A percentile compares a stretch with the other conserved stretches of the same genome.
These are phyloP conservation scores for Goniozus legneri DNA, from an alignment of 1,140 invertebrate species.

Conservation along the genomic window DNA sequence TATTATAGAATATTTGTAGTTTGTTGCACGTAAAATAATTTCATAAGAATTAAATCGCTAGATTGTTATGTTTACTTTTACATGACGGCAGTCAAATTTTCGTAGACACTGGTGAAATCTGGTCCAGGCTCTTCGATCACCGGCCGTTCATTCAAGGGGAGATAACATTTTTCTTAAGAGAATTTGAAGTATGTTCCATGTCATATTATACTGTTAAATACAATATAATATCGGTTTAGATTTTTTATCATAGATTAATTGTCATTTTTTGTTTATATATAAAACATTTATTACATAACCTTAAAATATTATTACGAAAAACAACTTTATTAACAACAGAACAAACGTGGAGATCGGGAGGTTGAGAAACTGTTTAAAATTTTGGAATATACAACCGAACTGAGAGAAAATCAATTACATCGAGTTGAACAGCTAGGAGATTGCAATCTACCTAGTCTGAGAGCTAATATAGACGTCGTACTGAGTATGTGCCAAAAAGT, in stretches of 20 bases:
- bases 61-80: slow-evolving; percentile 17
- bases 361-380: slow-evolving; percentile 74
- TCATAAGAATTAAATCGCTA: slow-evolving; percentile 8
- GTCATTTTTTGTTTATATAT: not conserved
- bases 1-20: slow-evolving; percentile 6
- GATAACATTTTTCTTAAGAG: slow-evolving; percentile 75
- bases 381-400: slow-evolving; percentile 72
- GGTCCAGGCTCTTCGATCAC: slow-evolving; percentile 80
- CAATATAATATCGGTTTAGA: not conserved
- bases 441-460: slow-evolving; percentile 61
- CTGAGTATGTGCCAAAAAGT: slow-evolving; percentile 61
- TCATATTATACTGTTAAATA: slow-evolving; percentile 2
- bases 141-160: slow-evolving; percentile 78
- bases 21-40: slow-evolving; percentile 5
- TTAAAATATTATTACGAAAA: not conserved
- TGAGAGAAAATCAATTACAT: slow-evolving; percentile 69
- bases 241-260: slow-evolving; percentile 1
- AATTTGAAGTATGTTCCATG: slow-evolving; percentile 69
- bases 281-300: not conserved
- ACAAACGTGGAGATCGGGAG: slow-evolving; percentile 72
- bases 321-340: slow-evolving; percentile 58
- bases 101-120: slow-evolving; percentile 76
- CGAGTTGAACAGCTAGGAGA: slow-evolving; percentile 60
- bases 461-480: slow-evolving; percentile 65
- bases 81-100: slow-evolving; percentile 14